Conservation (phyloP, 2,888 invertebrate genomes). For the Brachyopa scutellaris region DNA sequence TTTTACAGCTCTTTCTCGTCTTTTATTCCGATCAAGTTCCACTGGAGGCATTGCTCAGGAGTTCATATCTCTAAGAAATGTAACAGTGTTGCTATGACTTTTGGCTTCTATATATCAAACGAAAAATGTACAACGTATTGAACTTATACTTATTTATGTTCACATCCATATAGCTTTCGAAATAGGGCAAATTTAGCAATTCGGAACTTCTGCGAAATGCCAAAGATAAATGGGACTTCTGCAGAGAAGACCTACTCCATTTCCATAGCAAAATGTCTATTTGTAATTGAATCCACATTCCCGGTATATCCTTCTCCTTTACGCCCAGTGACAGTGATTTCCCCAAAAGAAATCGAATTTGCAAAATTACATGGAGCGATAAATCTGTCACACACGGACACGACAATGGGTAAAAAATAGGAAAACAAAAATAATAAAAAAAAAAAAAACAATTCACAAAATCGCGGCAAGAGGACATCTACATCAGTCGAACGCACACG, state of each 20-base stretch:
- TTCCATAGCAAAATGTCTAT: slow-evolving; percentile 33
- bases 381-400: slow-evolving; percentile 55
- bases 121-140: no score
- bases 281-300: slow-evolving; percentile 20
- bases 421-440: no score
- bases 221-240: no score
- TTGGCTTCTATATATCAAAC: no score
- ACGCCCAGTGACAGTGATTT: slow-evolving; percentile 73
- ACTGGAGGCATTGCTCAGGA: no score
- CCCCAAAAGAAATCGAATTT: slow-evolving; percentile 34
- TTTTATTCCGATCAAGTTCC: no score
- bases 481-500: slow-evolving; percentile 35
- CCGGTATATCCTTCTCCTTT: slow-evolving; percentile 38
- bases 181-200: no score
- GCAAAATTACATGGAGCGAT: slow-evolving; percentile 54
- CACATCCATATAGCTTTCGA: no score
- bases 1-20: no score
- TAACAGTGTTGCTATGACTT: no score
- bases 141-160: no score
- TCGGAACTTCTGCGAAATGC: neutral
- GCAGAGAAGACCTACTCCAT: slow-evolving; percentile 54
- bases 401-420: slow-evolving; percentile 15
- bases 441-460: slow-evolving; percentile 27
- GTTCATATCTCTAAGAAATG: no score
- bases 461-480: slow-evolving; percentile 36